Base-by-base conservation (phyloP, 2,888 invertebrate species). In the Tipula unca region DNA sequence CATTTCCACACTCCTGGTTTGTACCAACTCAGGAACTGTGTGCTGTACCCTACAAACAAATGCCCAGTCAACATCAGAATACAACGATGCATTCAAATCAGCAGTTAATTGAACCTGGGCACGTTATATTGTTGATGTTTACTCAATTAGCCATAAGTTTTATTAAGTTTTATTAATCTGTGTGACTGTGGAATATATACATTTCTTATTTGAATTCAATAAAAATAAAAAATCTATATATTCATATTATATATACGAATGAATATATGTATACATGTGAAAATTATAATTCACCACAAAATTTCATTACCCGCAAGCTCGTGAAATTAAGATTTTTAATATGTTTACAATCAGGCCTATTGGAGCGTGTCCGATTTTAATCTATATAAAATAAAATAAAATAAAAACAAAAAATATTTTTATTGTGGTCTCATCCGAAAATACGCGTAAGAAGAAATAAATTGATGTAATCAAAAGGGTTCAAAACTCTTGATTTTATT, bases 1-100 rank as follows among this genome's bases (percentile, higher is more conserved):
- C 97, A 90, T 97, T 97, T 94, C 95, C 96, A 91, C 97, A 97
- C 94, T 97, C 97, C 93, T 97, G 97, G 97, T 96, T 97, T 94
- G 96, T 96, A 93, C 94, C 94, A 92, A 95, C 95, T 93, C 96
- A 96, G 95, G 96, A 96, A 93, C 94, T 96, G 93, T 96, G 96
- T 94, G 94, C 93, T 91, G 95, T 96, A 94, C 95, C 96, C 93
- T 94, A 94, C 92, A 94, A 94, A 92, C 94, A 94, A 93, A 93
- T 91, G 90, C 89, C 90, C 86, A 90, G 90, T 87, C 91, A 91
- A 87, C 90, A 89, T 87, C 90, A 90, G 87, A 89, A 89, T 87
- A 88, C 89, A 86, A 89, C 89, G 86, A 90, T 90, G 89, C 90
- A 89, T 87, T 87, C 88, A 82, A 90, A 90, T 87, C 91, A 90